phyloP scores from a whole-genome alignment of 1,140 invertebrate genomes.

The Ips typographus region DNA sequence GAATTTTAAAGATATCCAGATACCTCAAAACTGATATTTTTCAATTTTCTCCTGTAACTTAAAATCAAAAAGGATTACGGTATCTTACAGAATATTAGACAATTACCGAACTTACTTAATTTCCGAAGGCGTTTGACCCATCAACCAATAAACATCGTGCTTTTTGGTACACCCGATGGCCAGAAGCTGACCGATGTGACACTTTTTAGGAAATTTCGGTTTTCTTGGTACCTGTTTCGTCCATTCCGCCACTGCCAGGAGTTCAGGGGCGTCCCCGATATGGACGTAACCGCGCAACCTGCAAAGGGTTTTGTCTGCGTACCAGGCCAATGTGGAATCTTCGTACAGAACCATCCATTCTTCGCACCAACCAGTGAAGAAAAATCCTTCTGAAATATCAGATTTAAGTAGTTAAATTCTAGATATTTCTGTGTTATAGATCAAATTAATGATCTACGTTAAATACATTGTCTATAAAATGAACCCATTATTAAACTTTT shows the following conservation, averaged over 20 bases:
- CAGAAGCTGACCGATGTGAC: conserved; percentile 67
- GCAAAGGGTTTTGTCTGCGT: conserved; percentile 62
- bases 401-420: no score
- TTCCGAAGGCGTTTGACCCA: conserved; percentile 49
- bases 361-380: conserved; percentile 76
- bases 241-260: conserved; percentile 76
- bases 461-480: no score
- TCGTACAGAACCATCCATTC: conserved; percentile 80
- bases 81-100: not conserved
- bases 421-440: no score
- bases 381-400: conserved; percentile 63
- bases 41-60: no score
- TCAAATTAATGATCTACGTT: no score
- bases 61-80: no score
- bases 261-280: conserved; percentile 73
- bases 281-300: conserved; percentile 58
- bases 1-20: no score
- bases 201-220: conserved; percentile 66
- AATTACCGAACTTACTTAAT: conserved; percentile 46
- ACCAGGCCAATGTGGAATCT: conserved; percentile 78
- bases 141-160: conserved; percentile 48
- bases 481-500: no score
- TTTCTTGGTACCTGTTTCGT: conserved; percentile 69
- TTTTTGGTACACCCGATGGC: conserved; percentile 65
- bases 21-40: no score